Conservation (phyloP, 2,113 vertebrate genomes). For the Silurus glanis region DNA sequence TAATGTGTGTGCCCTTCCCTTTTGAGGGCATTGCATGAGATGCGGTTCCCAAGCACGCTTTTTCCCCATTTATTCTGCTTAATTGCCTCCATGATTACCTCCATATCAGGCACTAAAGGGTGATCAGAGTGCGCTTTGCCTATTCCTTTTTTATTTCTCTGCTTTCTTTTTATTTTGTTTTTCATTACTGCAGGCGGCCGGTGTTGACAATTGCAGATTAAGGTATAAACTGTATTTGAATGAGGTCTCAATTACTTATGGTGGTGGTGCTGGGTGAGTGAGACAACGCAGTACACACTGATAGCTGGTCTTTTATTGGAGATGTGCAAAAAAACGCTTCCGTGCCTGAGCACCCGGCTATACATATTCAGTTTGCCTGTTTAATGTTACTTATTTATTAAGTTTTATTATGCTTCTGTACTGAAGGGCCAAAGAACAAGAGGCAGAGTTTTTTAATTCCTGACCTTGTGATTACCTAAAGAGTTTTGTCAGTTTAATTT, state of each 20-base stretch:
- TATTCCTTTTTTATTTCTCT: conserved; percentile 45
- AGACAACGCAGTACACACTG: not conserved
- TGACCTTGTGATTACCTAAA: not conserved
- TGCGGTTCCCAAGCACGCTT: conserved; percentile 30
- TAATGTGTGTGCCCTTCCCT: conserved; percentile 77
- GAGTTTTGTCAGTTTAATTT: not conserved
- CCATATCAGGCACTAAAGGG: conserved; percentile 68
- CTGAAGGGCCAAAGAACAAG: not conserved
- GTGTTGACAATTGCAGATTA: conserved; percentile 54
- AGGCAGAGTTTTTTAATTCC: not conserved
- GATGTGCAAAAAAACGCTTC: conserved; percentile 3
- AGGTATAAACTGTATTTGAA: conserved; percentile 55
- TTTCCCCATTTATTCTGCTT: conserved; percentile 55
- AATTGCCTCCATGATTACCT: conserved; percentile 69
- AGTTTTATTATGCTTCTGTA: not conserved
- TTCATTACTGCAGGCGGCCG: conserved; percentile 42
- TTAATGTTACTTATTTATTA: not conserved
- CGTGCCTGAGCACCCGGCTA: not conserved
- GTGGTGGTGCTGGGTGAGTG: conserved; percentile 11
- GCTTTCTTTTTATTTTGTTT: conserved; percentile 42
- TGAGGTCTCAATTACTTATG: conserved; percentile 51
- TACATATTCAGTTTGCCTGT: not conserved
- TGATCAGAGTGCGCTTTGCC: conserved; percentile 41
- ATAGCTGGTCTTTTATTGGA: conserved; percentile 13
- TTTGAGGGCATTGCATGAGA: conserved; percentile 54